Evolutionary conservation across 2,113 vertebrate genomes (phyloP), one percentile per base, ranked within the genome.

Genomic region (Oreochromis spilurus): DNA sequence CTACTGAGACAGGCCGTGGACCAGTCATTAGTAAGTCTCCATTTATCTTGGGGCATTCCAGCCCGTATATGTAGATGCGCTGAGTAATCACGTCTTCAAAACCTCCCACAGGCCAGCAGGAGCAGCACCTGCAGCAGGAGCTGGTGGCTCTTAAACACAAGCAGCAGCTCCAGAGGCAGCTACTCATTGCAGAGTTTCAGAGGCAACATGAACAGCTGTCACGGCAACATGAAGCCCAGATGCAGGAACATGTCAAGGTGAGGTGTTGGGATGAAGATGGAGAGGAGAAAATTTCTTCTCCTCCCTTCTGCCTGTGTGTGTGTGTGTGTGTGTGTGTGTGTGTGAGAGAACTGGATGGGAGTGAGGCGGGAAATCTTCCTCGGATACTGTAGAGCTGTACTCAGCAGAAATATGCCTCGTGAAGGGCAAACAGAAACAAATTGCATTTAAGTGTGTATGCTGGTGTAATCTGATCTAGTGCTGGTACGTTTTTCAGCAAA

Each of bases 181-280:
- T 99, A 38, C 98, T 99, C 86, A 99, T 99, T 0, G 98, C 98
- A 0, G 99, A 99, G 97, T 99, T 99, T 94, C 98, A 99, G 96
- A 94, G 98, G 91, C 98, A 99, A 82, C 98, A 99, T 0, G 98
- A 99, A 82, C 99, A 99, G 96, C 97, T 99, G 75, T 99, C 98
- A 0, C 95, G 99, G 80, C 98, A 99, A 91, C 98, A 99, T 1
- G 98, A 99, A 94, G 98, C 95, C 5, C 98, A 99, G 94, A 97
- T 99, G 55, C 98, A 99, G 0, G 98, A 99, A 80, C 98, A 99
- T 86, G 97, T 99, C 88, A 97, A 99, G 96, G 98, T 99, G 87
- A 94, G 90, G 40, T 9, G 29, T 36, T 16, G 7, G 2, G n/a
- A 36, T 13, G 7, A 77, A 50, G 70, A 77, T 77, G 54, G 29